Percentiles rank a stretch among this genome's conserved stretches.
These are phyloP conservation scores for Polypedilum pembai DNA, from an alignment of 1,140 invertebrate species.

Conservation along the genomic window DNA sequence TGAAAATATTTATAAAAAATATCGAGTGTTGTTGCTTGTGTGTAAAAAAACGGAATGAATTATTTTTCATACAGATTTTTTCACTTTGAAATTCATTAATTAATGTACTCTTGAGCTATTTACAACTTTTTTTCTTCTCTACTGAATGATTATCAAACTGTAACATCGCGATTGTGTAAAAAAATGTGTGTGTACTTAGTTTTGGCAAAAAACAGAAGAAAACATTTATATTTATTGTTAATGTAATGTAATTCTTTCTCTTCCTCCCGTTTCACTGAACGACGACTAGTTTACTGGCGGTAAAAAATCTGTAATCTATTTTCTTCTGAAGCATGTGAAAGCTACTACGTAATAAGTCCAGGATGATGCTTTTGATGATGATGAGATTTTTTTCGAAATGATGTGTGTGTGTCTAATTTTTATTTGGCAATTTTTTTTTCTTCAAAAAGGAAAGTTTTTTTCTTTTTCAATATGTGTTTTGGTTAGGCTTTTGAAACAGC, in stretches of 20 bases:
- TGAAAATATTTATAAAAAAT: too few species aligned
- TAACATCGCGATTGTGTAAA: too few species aligned
- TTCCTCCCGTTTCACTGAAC: neutral
- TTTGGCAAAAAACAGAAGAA: constrained; percentile 24
- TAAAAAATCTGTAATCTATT: constrained; percentile 5
- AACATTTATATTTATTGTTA: constrained; percentile 9
- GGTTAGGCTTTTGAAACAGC: neutral
- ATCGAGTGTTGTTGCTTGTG: too few species aligned
- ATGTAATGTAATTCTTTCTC: neutral
- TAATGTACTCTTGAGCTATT: too few species aligned
- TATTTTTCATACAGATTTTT: too few species aligned
- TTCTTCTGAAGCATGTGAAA: neutral
- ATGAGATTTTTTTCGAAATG: neutral
- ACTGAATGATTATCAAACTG: too few species aligned
- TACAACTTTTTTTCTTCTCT: too few species aligned
- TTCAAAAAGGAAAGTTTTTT: neutral
- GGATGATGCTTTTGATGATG: too few species aligned
- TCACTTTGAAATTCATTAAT: too few species aligned
- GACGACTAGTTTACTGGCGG: constrained; percentile 25
- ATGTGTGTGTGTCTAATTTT: neutral
- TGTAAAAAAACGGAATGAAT: too few species aligned
- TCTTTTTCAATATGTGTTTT: neutral
- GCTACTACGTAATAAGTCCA: neutral
- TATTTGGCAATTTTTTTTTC: constrained; percentile 4
- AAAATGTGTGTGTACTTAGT: neutral